Evolutionary conservation across 2,113 vertebrate species (phyloP).

Genomic region (Rhinolophus ferrumequinum): DNA sequence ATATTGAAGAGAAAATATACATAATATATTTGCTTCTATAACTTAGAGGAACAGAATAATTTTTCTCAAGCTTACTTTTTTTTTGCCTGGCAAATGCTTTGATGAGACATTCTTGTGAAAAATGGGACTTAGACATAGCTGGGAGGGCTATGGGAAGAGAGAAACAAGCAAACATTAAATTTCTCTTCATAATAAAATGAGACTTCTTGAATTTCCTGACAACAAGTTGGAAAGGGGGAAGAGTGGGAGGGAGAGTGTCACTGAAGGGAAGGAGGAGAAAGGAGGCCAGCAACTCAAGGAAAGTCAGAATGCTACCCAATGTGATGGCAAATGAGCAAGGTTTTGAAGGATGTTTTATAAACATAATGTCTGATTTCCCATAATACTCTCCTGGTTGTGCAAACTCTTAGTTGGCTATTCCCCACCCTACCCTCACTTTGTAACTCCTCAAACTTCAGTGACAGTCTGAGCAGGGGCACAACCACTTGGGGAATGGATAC

Average conservation of each 20-base stretch:
- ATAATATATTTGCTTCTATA: background rate
- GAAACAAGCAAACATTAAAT: background rate
- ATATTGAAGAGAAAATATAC: background rate
- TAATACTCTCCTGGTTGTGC: background rate
- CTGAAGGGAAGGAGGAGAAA: background rate
- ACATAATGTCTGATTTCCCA: background rate
- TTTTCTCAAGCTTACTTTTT: background rate
- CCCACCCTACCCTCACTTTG: background rate
- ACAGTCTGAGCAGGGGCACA: background rate
- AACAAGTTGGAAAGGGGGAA: background rate
- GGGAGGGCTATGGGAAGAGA: background rate
- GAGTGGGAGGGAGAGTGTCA: background rate
- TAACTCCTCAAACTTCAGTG: background rate
- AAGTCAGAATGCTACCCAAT: background rate
- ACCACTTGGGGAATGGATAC: background rate
- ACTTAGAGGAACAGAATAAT: background rate
- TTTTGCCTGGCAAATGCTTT: background rate
- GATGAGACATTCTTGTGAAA: background rate
- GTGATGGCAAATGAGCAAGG: background rate
- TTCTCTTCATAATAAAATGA: slow-evolving; percentile 12
- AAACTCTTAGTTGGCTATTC: background rate
- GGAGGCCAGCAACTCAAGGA: background rate
- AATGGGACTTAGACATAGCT: background rate
- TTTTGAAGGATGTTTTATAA: background rate
- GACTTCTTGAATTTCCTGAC: background rate